Conservation (phyloP, 2,797 vertebrate genomes). For the Xenops minutus region DNA sequence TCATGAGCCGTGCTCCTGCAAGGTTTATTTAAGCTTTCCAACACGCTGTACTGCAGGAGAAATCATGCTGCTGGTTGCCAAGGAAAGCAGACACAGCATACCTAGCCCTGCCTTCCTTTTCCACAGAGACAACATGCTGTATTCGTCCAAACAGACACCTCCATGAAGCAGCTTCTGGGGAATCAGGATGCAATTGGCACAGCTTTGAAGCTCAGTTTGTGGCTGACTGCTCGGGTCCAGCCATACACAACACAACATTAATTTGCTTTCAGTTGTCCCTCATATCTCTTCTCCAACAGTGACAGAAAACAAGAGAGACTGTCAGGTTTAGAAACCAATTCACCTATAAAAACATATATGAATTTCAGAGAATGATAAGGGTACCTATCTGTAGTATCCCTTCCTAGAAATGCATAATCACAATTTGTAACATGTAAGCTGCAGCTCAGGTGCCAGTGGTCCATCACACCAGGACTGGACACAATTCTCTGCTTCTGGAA, state of each 20-base stretch:
- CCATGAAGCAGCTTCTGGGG: background rate
- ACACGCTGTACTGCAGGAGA: background rate
- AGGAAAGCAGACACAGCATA: slow-evolving; percentile 15
- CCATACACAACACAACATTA: background rate
- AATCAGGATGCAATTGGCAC: background rate
- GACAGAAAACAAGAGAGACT: background rate
- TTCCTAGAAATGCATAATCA: background rate
- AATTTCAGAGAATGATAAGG: background rate
- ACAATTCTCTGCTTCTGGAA: background rate
- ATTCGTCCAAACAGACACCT: background rate
- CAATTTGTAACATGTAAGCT: background rate
- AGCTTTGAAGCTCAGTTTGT: background rate
- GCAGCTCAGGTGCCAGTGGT: background rate
- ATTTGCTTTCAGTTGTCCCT: background rate
- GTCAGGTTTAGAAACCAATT: background rate
- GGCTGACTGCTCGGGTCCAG: background rate
- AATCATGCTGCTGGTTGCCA: background rate
- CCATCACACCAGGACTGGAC: background rate
- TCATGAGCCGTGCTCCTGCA: background rate
- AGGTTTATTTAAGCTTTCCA: background rate
- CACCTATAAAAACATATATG: background rate
- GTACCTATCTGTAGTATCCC: background rate
- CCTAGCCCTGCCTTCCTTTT: background rate
- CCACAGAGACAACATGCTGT: background rate
- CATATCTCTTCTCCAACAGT: background rate